Conservation (phyloP, 23 tunicate genomes). For the Aplidium turbinatum region DNA sequence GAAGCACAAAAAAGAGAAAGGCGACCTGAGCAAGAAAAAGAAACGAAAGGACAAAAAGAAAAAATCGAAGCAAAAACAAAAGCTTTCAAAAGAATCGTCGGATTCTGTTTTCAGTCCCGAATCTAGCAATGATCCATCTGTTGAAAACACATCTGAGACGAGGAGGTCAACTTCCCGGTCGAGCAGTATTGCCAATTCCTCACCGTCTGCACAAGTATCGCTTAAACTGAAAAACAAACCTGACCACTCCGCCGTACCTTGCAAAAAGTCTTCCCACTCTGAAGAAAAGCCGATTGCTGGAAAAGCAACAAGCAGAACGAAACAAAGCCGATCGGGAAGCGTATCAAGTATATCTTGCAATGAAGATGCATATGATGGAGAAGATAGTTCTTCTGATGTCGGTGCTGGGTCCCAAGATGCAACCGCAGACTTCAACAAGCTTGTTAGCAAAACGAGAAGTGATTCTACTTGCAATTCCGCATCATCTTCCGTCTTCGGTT, state of each 20-base stretch:
- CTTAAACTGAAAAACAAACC: too few species aligned
- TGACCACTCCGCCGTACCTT: too few species aligned
- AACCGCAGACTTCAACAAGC: background rate
- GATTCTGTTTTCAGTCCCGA: slow-evolving; percentile 14
- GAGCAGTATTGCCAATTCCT: too few species aligned
- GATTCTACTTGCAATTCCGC: background rate
- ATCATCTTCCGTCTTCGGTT: slow-evolving; percentile 40
- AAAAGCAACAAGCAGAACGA: too few species aligned
- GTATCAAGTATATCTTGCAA: slow-evolving; percentile 41
- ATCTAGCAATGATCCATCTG: slow-evolving; percentile 22
- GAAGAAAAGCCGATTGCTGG: too few species aligned
- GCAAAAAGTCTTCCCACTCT: too few species aligned
- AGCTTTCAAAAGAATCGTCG: slow-evolving; percentile 8
- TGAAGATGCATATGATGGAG: slow-evolving; percentile 58
- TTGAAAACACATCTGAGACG: too few species aligned
- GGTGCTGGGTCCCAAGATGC: slow-evolving; percentile 16
- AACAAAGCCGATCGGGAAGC: slow-evolving; percentile 13
- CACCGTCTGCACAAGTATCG: too few species aligned
- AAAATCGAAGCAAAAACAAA: slow-evolving; percentile 61
- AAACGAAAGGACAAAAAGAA: slow-evolving; percentile 73
- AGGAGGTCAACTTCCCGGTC: too few species aligned
- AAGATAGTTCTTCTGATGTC: slow-evolving; percentile 68
- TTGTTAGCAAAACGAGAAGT: background rate
- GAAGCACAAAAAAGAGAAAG: slow-evolving; percentile 71
- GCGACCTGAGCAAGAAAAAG: slow-evolving; percentile 66